phyloP scores from a whole-genome alignment of 1,140 invertebrate genomes.

The Zaprionus inermis region DNA sequence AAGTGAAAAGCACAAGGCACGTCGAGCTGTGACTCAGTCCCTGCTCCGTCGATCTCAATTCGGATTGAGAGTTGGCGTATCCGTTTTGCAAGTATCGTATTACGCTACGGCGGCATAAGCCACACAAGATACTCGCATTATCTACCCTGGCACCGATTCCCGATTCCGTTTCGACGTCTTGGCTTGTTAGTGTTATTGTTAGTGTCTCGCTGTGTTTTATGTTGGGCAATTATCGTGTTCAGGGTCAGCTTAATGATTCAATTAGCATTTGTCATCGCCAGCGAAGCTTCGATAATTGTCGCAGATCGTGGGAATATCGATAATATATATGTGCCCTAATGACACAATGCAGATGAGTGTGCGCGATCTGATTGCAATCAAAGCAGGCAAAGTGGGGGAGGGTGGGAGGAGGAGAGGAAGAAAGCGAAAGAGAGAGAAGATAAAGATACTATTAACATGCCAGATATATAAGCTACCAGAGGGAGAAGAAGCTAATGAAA shows the following conservation, averaged over 20 bases:
- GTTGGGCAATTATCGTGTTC: conserved; percentile 68
- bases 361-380: conserved; percentile 7
- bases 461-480: too few relatives aligned
- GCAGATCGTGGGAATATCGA: conserved; percentile 77
- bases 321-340: conserved; percentile 42
- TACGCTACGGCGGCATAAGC: conserved; percentile 13
- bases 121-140: conserved; percentile 29
- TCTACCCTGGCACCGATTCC: conserved; percentile 34
- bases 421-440: not conserved
- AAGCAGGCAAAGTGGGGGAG: not conserved
- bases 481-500: conserved; percentile 7
- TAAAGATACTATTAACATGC: not conserved
- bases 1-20: conserved; percentile 58
- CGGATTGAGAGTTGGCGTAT: conserved; percentile 11
- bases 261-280: conserved; percentile 77
- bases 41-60: not conserved
- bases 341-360: conserved; percentile 7
- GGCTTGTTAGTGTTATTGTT: conserved; percentile 39
- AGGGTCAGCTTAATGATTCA: conserved; percentile 80
- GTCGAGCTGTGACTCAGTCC: conserved; percentile 29
- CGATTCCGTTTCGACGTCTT: conserved; percentile 21
- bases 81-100: conserved; percentile 24
- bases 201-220: conserved; percentile 52
- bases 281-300: conserved; percentile 31
- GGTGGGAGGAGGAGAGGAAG: not conserved